These are phyloP conservation scores for Lagorchestes hirsutus DNA, from an alignment of 2,797 vertebrate species.

Conservation along the genomic window DNA sequence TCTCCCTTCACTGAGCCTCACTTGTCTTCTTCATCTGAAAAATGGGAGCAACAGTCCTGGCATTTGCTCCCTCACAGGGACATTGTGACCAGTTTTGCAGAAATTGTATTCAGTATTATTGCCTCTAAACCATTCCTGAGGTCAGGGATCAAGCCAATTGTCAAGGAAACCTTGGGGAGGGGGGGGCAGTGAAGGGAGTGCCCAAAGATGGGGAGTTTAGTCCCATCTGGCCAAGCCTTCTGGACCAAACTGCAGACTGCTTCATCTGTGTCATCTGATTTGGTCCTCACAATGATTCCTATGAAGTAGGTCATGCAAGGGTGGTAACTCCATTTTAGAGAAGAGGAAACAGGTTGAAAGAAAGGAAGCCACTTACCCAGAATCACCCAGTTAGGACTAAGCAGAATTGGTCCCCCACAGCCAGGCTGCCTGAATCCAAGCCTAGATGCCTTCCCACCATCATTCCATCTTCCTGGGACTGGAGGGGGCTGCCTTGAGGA, in stretches of 20 bases:
- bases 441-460: background rate
- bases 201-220: background rate
- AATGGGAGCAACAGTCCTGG: background rate
- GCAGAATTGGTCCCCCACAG: constrained; percentile 7
- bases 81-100: background rate
- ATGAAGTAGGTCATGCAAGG: background rate
- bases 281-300: background rate
- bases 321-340: background rate
- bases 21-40: background rate
- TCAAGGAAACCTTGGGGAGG: background rate
- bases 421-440: background rate
- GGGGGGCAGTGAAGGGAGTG: background rate
- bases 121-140: background rate
- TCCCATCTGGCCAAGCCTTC: no score
- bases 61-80: background rate
- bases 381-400: constrained; percentile 49
- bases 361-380: constrained; percentile 54
- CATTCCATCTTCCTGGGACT: background rate
- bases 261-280: background rate
- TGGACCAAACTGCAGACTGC: background rate
- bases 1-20: background rate
- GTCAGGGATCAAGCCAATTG: background rate
- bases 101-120: background rate
- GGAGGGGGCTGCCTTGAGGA: background rate
- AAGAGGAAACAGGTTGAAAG: constrained; percentile 47